Base-by-base conservation (phyloP, 2,888 invertebrate species). In the Eilema caniola region DNA sequence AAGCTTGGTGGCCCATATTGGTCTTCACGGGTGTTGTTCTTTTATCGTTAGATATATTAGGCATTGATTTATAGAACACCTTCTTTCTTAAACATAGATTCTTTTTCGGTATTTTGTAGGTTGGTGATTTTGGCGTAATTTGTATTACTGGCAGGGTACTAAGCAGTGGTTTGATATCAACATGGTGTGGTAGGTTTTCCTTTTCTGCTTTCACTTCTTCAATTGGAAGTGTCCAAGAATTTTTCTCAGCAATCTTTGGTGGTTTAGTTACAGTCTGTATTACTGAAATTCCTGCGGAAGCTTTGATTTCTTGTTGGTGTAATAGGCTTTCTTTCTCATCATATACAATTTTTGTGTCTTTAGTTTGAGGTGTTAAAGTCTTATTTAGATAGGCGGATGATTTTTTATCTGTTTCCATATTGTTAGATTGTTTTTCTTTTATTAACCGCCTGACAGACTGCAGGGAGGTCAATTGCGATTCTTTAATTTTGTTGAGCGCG, bases 81-180 rank as follows among this genome's bases (percentile, higher is more conserved):
- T 89, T 93, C 82, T 93, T 94, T 67, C 89, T 88, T 61, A 92
- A 79, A 80, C 88, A 87, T 12, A 82, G 70, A 79, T 87, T 90
- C 74, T 89, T 94, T 72, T 89, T 94, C 53, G 93, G 93, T 82
- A 94, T 92, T 76, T 89, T 93, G 77, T 94, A 95, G 2, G 89
- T 83, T 33, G 94, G 95, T 23, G 92, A 92, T 78, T 90, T 92
- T 11, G 79, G 61, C 74, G 82, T 80, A 12, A 82, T 81, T 77
- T 89, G 92, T 41, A 91, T 91, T 8, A 90, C 91, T 56, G 92
- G 89, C 25, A 91, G 91, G 41, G 14, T 7, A 89, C 91, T 62
- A 91, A 89, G 73, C 83, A 41, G 83, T 3, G 86, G 82, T 68
- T 86, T 84, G 61, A n/a, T 68, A 33, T 20, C 31, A 31, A 31